Evolutionary conservation across 2,888 invertebrate species (phyloP), one percentile per base, ranked within the genome.

Genomic region (Apoderus coryli): DNA sequence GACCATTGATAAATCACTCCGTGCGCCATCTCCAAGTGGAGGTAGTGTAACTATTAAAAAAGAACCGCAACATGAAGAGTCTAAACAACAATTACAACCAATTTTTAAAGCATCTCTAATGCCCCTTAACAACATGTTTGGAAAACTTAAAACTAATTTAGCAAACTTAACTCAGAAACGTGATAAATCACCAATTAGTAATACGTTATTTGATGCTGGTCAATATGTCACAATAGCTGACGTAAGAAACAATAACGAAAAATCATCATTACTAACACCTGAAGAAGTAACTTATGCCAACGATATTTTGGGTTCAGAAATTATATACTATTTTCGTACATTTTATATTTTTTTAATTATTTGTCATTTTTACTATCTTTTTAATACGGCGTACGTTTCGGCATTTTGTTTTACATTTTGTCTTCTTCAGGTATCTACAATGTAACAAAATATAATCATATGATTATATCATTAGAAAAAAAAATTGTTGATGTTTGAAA

Each of bases 191-290:
- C 47, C 45, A 11, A 14, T 37, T 7, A 30, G 34, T 7, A 42
- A 43, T 5, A 16, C 25, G 4, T 24, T 41, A 6, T 35, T 39
- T 25, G 77, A 76, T 56, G 63, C 69, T 35, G 85, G 82, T 42
- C 84, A 85, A 61, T 85, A 85, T 57, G 85, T 85, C 6, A 84
- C 82, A 28, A 80, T 85, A 48, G 76, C 82, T 23, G 84, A 85
- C 56, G 74, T 80, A 32, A 71, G 74, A 52, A 80, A 80, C 53
- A 80, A 80, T 49, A 80, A 81, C 49, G 71, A 76, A 49, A n/a
- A n/a, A n/a, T n/a, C n/a, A n/a, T n/a, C n/a, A n/a, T n/a, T n/a
- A n/a, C 30, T 45, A 6, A 42, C 41, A 3, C 30, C 44, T 36
- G 38, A 40, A n/a, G 45, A 45, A 12, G 44, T 55, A 15, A 69